phyloP scores from a whole-genome alignment of 2,113 vertebrate species.

The Nesogale talazaci region DNA sequence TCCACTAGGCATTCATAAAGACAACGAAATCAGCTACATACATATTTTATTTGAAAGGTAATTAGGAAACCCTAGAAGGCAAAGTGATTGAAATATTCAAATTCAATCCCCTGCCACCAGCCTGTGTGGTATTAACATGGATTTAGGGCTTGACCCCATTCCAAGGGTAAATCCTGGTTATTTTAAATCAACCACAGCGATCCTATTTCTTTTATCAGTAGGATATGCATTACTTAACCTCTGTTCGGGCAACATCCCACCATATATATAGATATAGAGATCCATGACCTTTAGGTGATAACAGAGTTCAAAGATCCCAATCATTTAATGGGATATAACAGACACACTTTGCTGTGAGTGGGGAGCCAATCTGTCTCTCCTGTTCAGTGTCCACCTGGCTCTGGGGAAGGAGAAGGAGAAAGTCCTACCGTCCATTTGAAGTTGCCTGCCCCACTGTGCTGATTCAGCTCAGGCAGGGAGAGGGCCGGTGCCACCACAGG shows the following conservation, averaged over 20 bases:
- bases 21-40: neutral
- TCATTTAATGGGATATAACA: neutral
- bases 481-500: neutral
- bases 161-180: neutral
- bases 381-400: neutral
- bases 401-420: neutral
- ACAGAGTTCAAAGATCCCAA: neutral
- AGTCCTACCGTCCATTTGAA: neutral
- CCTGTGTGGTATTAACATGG: neutral
- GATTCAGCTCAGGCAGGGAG: neutral
- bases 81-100: neutral
- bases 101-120: neutral
- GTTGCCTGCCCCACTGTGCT: neutral
- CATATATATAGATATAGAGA: neutral
- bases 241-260: too few species aligned
- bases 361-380: neutral
- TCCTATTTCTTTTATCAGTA: neutral
- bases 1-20: neutral
- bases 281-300: neutral
- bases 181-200: neutral
- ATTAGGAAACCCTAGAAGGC: neutral
- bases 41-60: neutral
- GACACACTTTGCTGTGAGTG: too few species aligned
- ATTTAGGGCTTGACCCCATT: slow-evolving; percentile 11
- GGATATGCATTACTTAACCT: too few species aligned